Percentiles rank a stretch among this genome's conserved stretches.
phyloP scores from a whole-genome alignment of 2,888 invertebrate species.

The Tribolium freemani region DNA sequence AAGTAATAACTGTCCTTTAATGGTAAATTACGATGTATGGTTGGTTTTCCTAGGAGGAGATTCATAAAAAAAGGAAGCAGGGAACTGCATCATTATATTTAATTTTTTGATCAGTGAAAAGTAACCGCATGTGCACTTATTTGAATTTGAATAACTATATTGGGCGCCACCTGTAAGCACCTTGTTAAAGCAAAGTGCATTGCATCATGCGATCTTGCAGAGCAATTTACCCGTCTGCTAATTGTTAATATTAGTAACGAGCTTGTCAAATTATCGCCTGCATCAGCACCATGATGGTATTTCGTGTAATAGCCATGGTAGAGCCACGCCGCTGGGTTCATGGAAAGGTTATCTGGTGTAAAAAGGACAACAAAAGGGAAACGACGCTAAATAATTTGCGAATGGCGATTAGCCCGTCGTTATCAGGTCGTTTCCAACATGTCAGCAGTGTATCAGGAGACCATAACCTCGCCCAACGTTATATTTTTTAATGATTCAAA shows the following conservation, averaged over 20 bases:
- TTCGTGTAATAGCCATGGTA: neutral
- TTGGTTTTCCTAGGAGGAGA: too few species aligned
- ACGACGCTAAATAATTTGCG: constrained; percentile 14
- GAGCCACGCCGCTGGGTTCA: constrained; percentile 1
- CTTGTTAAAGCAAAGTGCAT: neutral
- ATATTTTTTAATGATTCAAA: constrained; percentile 60
- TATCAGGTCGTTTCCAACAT: constrained; percentile 41
- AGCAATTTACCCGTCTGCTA: constrained; percentile 17
- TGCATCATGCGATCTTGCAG: constrained; percentile 7
- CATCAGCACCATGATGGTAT: constrained; percentile 11
- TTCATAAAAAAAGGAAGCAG: too few species aligned
- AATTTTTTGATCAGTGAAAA: too few species aligned
- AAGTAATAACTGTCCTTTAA: too few species aligned
- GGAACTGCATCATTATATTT: too few species aligned
- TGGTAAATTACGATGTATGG: too few species aligned
- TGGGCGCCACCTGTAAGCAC: neutral
- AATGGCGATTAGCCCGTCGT: constrained; percentile 40
- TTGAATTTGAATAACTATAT: too few species aligned
- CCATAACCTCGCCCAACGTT: constrained; percentile 61
- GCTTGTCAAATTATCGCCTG: constrained; percentile 30
- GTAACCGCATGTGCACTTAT: too few species aligned
- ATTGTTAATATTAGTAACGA: constrained; percentile 28
- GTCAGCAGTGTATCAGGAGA: constrained; percentile 44
- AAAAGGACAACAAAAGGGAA: constrained; percentile 13
- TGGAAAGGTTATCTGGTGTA: constrained; percentile 10